These are phyloP conservation scores for Apistogramma diplotaenia DNA, from an alignment of 2,113 vertebrate species.

Conservation along the genomic window DNA sequence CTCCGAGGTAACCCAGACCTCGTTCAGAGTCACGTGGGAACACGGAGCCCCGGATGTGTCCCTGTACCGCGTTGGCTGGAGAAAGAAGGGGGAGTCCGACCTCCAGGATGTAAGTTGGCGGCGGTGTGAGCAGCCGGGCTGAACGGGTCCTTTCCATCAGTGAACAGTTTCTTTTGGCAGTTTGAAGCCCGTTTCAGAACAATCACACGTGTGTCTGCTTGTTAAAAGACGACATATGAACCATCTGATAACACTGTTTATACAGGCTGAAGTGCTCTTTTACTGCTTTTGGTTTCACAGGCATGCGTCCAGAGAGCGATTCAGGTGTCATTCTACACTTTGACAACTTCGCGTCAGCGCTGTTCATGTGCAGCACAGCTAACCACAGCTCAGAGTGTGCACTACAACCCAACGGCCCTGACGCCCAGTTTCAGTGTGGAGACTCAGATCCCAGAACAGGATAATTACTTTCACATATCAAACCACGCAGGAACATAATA, in stretches of 20 bases:
- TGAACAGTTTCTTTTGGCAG: background rate
- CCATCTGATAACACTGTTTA: background rate
- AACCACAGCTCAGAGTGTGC: background rate
- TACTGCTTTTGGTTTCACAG: background rate
- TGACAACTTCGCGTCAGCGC: background rate
- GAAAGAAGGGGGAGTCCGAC: constrained; percentile 72
- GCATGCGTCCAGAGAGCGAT: background rate
- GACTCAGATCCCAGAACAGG: background rate
- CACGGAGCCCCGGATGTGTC: constrained; percentile 91
- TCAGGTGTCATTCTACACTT: background rate
- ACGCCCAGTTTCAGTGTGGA: background rate
- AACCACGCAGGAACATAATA: background rate
- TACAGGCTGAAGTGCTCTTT: background rate
- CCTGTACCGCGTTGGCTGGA: constrained; percentile 89
- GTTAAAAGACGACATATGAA: background rate
- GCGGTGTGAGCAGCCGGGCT: background rate
- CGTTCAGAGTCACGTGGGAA: constrained; percentile 90
- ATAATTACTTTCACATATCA: background rate
- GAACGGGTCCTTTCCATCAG: background rate
- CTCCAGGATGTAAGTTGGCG: constrained; percentile 55
- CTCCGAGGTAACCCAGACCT: constrained; percentile 84
- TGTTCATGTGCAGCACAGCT: background rate
- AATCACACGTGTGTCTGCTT: background rate
- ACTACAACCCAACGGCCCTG: too few species aligned
- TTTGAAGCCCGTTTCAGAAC: background rate